Evolutionary conservation across 2,113 vertebrate species (phyloP).

Genomic region (Brienomyrus longianalis): DNA sequence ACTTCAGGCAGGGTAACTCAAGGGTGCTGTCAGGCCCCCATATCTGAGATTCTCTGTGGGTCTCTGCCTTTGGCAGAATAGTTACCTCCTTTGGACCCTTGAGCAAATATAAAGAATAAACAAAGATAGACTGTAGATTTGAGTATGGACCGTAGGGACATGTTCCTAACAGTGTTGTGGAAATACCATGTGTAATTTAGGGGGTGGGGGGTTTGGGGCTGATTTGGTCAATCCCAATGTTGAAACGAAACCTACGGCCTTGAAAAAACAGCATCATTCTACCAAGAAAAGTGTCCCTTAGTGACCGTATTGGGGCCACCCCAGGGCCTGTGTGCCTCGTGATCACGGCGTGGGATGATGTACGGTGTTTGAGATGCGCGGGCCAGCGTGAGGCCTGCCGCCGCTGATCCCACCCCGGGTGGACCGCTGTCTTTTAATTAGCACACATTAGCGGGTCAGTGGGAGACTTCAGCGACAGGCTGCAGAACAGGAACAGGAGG

Average conservation of each 20-base stretch:
- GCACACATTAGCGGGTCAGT: background rate
- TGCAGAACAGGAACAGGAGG: background rate
- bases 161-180: background rate
- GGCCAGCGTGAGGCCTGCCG: background rate
- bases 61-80: background rate
- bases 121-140: background rate
- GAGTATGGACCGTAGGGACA: background rate
- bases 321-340: background rate
- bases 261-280: background rate
- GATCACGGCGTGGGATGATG: slow-evolving; percentile 27
- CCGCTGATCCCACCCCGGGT: background rate
- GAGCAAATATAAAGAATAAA: background rate
- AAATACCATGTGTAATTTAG: background rate
- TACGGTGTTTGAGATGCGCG: background rate
- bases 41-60: background rate
- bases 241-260: background rate
- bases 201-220: background rate
- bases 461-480: background rate
- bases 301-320: background rate
- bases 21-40: background rate
- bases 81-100: background rate
- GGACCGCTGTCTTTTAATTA: background rate
- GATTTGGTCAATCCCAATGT: background rate
- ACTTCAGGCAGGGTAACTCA: background rate
- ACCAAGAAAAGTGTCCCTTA: background rate